A percentile compares a stretch with the other conserved stretches of the same genome.
Conservation (phyloP, 2,797 vertebrate species). For the Pseudochirops cupreus region DNA sequence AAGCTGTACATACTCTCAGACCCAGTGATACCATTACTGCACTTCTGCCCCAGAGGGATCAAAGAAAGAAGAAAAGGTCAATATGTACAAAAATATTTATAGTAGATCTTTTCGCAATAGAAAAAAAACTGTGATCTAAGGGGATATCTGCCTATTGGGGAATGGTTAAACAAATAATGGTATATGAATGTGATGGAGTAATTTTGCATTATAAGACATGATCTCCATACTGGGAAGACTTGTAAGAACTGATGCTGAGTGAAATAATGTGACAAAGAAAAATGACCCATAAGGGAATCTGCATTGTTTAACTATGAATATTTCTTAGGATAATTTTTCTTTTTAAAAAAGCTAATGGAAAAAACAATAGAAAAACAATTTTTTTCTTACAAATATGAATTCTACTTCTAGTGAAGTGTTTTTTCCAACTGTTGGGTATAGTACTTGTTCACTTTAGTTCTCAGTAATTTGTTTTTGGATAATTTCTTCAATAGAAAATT, state of each 20-base stretch:
- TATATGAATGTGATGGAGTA: not conserved
- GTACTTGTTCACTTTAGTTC: slow-evolving; percentile 90
- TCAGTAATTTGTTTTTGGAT: slow-evolving; percentile 79
- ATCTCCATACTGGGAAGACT: not conserved
- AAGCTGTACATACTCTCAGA: not conserved
- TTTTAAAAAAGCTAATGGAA: not conserved
- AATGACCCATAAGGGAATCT: not conserved
- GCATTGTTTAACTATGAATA: not conserved
- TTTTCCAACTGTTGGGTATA: slow-evolving; percentile 84
- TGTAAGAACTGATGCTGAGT: not conserved
- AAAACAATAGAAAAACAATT: not conserved
- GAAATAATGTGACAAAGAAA: not conserved
- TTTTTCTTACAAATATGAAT: slow-evolving; percentile 80
- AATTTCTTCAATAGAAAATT: slow-evolving; percentile 88
- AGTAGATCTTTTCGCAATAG: not conserved
- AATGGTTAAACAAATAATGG: not conserved
- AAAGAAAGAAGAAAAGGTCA: not conserved
- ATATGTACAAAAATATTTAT: not conserved
- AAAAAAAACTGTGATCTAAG: not conserved
- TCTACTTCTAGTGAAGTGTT: slow-evolving; percentile 87
- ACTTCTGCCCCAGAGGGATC: not conserved
- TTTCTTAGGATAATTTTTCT: not conserved
- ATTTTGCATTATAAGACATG: not conserved
- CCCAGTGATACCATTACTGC: not conserved
- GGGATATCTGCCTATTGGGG: not conserved